Evolutionary conservation across 92 coral and sea anemone species (phyloP), one percentile per base, ranked within the genome.

Genomic region (Zoanthus sansibaricus): DNA sequence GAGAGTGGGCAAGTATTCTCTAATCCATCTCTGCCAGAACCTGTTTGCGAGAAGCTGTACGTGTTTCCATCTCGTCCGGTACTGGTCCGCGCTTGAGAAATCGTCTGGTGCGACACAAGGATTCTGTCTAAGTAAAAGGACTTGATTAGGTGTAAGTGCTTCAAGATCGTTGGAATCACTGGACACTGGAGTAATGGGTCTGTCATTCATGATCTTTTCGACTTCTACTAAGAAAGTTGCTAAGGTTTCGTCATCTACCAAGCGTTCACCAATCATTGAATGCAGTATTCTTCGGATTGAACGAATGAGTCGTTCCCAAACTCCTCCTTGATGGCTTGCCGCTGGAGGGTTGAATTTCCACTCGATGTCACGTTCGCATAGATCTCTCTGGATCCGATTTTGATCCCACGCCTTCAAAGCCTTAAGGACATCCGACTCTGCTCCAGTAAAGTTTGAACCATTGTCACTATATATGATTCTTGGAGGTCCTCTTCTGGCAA

Each of bases 81-180:
- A 25, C 25, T 25, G 25, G 25, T 25, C 25, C 25, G 25, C 13
- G 87, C 88, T 13, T 89, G 87, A 37, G 86, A 42, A 70, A 86
- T 87, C 51, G 76, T 87, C 93, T 20, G 89, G 90, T 0, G 87
- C 82, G 16, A 66, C 16, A 44, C 76, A 82, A 54, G 87, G 86
- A n/a, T 88, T 83, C 71, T 71, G 84, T 30, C 90, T 82, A 1
- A 90, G 83, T 10, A 88, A 49, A 58, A 89, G 86, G 48, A 91
- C 86, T 18, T 91, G 94, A 84, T 86, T 88, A 0, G 92, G 96
- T 4, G 93, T 90, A 30, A 90, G 90, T 3, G 95, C 93, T 12
- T 93, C 88, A 7, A 91, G 72, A 82, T 91, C 96, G 15, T 83
- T 79, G 64, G 86, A 86, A 44, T 90, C 93, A 59, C 72, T 87